Percentiles rank a stretch among this genome's conserved stretches.
Conservation (phyloP, 2,888 invertebrate species). For the Teleogryllus oceanicus region DNA sequence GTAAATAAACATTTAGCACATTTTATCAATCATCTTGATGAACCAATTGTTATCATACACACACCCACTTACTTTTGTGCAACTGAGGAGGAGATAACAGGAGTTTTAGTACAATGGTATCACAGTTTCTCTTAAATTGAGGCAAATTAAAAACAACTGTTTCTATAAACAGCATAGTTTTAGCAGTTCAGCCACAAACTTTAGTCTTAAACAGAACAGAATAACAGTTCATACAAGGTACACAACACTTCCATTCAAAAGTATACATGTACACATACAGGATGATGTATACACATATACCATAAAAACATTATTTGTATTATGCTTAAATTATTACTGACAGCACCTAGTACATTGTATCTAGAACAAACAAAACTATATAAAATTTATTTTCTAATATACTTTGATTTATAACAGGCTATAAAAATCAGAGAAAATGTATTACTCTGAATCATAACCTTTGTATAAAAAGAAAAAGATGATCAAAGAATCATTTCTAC, state of each 20-base stretch:
- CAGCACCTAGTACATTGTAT: background rate
- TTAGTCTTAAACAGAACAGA: constrained; percentile 9
- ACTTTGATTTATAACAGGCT: background rate
- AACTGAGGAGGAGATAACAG: background rate
- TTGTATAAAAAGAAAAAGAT: background rate
- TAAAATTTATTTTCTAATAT: background rate
- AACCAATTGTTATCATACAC: no score
- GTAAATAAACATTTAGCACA: no score
- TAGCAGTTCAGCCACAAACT: background rate
- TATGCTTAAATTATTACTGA: background rate
- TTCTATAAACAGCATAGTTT: background rate
- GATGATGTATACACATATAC: background rate
- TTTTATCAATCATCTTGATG: no score
- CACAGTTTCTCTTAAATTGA: background rate
- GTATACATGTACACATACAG: background rate
- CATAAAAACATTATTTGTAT: background rate
- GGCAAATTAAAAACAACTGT: background rate
- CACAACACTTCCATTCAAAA: background rate
- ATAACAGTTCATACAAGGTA: background rate
- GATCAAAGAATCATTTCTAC: background rate
- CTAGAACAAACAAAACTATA: background rate
- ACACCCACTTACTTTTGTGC: background rate
- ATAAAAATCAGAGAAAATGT: background rate
- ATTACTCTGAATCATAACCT: background rate
- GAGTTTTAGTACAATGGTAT: constrained; percentile 18